Conservation (phyloP, 1,140 invertebrate genomes). For the Ceratina japonica region DNA sequence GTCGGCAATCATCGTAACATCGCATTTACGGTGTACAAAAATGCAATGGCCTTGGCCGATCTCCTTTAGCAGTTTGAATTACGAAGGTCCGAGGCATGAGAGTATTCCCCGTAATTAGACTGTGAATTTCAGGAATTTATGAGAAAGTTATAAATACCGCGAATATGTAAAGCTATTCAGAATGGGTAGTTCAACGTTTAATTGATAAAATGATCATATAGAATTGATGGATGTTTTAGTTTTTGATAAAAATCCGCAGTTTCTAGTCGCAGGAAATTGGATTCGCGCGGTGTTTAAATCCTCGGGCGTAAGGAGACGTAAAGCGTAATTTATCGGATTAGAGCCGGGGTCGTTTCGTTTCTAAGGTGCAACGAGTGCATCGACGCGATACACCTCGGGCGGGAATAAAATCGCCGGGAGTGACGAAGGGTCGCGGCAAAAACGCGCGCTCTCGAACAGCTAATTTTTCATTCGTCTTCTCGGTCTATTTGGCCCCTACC, state of each 20-base stretch:
- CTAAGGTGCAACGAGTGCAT: slow-evolving; percentile 62
- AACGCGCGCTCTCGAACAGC: slow-evolving; percentile 58
- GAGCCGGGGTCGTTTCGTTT: slow-evolving; percentile 32
- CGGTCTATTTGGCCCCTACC: slow-evolving; percentile 66
- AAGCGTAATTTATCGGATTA: slow-evolving; percentile 51
- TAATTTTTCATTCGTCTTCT: slow-evolving; percentile 76
- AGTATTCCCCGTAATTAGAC: no score
- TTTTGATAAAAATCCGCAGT: background rate
- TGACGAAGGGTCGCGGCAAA: slow-evolving; percentile 67
- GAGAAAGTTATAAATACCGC: no score
- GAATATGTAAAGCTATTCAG: no score
- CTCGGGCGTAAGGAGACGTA: slow-evolving; percentile 13
- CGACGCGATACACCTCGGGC: slow-evolving; percentile 66
- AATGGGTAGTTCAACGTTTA: no score
- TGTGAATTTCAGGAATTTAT: no score
- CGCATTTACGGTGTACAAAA: no score
- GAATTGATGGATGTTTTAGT: no score
- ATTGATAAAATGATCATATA: no score
- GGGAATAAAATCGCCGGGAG: slow-evolving; percentile 69
- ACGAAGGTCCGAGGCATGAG: no score
- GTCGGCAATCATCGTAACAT: no score
- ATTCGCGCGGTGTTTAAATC: slow-evolving; percentile 30
- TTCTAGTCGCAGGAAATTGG: slow-evolving; percentile 15
- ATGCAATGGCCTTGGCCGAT: no score
- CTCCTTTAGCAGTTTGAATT: no score